phyloP scores from a whole-genome alignment of 2,113 vertebrate genomes.

The Peromyscus polionotus region DNA sequence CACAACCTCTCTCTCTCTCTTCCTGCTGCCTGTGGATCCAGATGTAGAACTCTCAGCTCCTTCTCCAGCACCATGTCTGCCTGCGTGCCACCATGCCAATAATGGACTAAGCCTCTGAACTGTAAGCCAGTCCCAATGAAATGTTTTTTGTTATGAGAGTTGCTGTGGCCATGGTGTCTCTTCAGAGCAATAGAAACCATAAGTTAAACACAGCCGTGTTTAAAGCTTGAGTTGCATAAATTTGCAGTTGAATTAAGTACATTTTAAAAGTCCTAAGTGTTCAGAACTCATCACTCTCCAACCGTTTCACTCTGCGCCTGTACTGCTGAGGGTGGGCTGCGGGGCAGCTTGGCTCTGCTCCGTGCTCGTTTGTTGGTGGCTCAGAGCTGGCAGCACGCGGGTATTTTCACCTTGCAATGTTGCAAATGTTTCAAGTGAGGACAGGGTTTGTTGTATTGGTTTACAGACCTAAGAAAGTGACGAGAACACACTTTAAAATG shows the following conservation, averaged over 20 bases:
- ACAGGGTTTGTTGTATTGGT: neutral
- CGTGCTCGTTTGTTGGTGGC: neutral
- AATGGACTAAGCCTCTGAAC: neutral
- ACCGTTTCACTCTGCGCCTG: neutral
- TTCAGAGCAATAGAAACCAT: neutral
- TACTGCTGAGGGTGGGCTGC: fast-evolving
- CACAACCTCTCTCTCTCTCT: neutral
- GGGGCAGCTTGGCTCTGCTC: neutral
- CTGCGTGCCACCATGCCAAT: neutral
- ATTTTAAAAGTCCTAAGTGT: slow-evolving; percentile 11
- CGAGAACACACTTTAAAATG: neutral
- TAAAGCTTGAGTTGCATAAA: neutral
- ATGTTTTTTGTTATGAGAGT: neutral
- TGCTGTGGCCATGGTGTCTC: neutral
- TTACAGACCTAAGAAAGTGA: neutral
- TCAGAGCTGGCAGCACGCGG: too few species aligned
- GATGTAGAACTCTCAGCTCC: neutral
- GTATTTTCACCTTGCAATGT: slow-evolving; percentile 7
- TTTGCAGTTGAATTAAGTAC: neutral
- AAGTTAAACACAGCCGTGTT: neutral
- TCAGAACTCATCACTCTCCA: neutral
- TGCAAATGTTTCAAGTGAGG: neutral
- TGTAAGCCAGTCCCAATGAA: neutral
- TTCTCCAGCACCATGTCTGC: neutral
- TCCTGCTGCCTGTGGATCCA: neutral